Percentiles rank a stretch among this genome's conserved stretches.
Evolutionary conservation across 2,113 vertebrate species (phyloP).

Genomic region (Fulmarus glacialis): DNA sequence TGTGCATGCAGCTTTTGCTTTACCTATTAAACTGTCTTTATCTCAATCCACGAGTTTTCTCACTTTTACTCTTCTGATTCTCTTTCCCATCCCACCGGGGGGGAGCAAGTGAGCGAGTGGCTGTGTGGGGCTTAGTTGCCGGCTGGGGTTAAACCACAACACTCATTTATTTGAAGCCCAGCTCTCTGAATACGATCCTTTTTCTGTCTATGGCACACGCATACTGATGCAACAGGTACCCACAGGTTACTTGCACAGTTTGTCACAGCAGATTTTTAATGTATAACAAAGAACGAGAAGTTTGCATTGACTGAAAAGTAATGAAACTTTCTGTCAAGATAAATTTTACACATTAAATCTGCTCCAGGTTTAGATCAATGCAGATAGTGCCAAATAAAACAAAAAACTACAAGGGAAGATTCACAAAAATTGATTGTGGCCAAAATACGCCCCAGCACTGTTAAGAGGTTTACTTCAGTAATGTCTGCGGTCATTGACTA

Average conservation of each 20-base stretch:
- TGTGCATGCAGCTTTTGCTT: too few species aligned
- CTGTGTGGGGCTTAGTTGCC: too few species aligned
- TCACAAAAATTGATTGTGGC: slow-evolving; percentile 89
- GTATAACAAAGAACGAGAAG: slow-evolving; percentile 68
- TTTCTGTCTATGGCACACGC: neutral
- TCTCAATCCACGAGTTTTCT: too few species aligned
- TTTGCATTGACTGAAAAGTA: slow-evolving; percentile 69
- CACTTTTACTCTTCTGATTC: too few species aligned
- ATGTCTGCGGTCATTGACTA: slow-evolving; percentile 89
- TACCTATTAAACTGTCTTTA: too few species aligned
- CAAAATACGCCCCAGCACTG: slow-evolving; percentile 87
- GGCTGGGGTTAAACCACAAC: too few species aligned
- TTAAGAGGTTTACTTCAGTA: slow-evolving; percentile 89
- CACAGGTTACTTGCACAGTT: slow-evolving; percentile 41
- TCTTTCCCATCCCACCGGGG: too few species aligned
- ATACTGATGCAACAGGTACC: slow-evolving; percentile 33
- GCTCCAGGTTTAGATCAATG: slow-evolving; percentile 86
- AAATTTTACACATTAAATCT: slow-evolving; percentile 83
- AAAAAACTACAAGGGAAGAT: slow-evolving; percentile 80
- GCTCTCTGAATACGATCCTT: slow-evolving; percentile 2
- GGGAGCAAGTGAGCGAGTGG: too few species aligned
- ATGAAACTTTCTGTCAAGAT: slow-evolving; percentile 86
- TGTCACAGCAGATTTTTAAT: slow-evolving; percentile 64
- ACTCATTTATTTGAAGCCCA: slow-evolving; percentile 32
- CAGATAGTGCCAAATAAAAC: slow-evolving; percentile 83